These are phyloP conservation scores for Ceratitis capitata DNA, from an alignment of 1,140 invertebrate genomes.

Conservation along the genomic window DNA sequence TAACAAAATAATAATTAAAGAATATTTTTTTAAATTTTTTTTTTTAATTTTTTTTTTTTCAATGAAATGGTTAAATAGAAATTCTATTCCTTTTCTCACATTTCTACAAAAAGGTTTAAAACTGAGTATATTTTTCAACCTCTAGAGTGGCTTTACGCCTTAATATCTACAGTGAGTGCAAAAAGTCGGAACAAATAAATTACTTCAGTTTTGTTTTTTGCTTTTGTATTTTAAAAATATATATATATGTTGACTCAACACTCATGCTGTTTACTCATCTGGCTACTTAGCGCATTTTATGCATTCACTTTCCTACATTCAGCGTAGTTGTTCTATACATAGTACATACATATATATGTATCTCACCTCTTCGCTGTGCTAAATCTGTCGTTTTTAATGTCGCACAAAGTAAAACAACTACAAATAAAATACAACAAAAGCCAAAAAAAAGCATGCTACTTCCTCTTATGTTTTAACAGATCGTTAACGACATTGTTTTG, in stretches of 20 bases:
- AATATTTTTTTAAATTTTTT: too few species aligned
- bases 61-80: too few species aligned
- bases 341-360: neutral
- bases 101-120: too few species aligned
- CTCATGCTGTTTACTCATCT: neutral
- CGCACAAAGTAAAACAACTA: neutral
- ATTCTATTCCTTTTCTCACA: too few species aligned
- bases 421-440: neutral
- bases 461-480: neutral
- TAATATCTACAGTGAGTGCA: neutral
- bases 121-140: too few species aligned
- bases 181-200: neutral
- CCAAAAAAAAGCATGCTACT: neutral
- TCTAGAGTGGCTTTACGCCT: too few species aligned
- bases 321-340: neutral
- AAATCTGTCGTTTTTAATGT: slow-evolving; percentile 34
- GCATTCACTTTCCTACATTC: neutral
- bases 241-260: neutral
- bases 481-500: neutral
- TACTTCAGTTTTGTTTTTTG: neutral
- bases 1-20: too few species aligned
- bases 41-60: too few species aligned
- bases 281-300: neutral
- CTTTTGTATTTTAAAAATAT: neutral
- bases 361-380: slow-evolving; percentile 14